Base-by-base conservation (phyloP, 2,888 invertebrate species). In the Carcina quercana region DNA sequence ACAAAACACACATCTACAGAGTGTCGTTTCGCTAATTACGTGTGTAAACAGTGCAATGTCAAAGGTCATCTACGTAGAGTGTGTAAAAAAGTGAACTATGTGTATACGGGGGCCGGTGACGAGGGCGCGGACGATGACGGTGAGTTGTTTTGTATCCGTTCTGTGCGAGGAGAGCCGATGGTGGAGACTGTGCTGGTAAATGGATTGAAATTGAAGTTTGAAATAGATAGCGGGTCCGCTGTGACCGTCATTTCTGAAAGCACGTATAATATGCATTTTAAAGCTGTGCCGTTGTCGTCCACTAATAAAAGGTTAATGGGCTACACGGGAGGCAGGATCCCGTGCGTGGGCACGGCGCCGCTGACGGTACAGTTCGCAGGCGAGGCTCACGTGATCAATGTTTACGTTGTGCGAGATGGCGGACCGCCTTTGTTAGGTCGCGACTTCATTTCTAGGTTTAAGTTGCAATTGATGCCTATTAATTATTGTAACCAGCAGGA, bases 361-460 rank as follows among this genome's bases (percentile, higher is more conserved):
- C 4, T 42, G 3, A 25, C 38, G 0, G 32, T 47, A 1, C 24
- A 12, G 3, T 53, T 43, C 14, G 15, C 7, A 7, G 36, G 27
- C 0, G 14, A 15, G 22, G 35, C 42, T 4, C 39, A 34, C n/a
- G 3, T 6, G 1, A 22, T 50, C 0, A 22, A 35, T 19, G 22
- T 47, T 0, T 39, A 42, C 13, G 44, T 53, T 0, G 38, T 53
- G 0, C 37, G 36, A 0, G 32, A 43, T 22, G 48, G 49, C 6
- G 50, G 47, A 0, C 45, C 47, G 3, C 42, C 47, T n/a, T 24
- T 50, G 0, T 13, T 47, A 5, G 47, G 45, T 2, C 25, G 47
- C 1, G 45, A 47, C 37, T 44, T 44, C 28, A 43, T 48, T n/a
- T 26, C 33, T 1, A 7, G 6, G 11, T 46, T 43, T 21, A 30